These are phyloP conservation scores for Cotesia vestalis DNA, from an alignment of 1,140 invertebrate species.

Conservation along the genomic window DNA sequence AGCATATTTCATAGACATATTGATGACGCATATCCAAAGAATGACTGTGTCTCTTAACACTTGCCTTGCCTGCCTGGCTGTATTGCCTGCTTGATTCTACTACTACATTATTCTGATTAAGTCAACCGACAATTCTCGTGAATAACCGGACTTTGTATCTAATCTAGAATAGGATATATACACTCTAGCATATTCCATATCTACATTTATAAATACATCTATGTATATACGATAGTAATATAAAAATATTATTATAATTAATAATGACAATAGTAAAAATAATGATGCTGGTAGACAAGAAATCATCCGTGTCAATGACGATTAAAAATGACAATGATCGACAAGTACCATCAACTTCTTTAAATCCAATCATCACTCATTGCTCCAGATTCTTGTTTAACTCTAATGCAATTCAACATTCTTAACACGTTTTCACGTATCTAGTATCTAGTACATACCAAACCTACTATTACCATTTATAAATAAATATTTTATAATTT, in stretches of 20 bases:
- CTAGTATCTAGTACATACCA: too few relatives aligned
- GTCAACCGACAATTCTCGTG: conserved; percentile 8
- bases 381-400: too few relatives aligned
- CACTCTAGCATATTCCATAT: not conserved
- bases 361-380: not conserved
- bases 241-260: too few relatives aligned
- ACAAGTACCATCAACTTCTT: conserved; percentile 11
- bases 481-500: too few relatives aligned
- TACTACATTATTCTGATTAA: conserved; percentile 14
- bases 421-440: too few relatives aligned
- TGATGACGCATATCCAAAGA: conserved; percentile 34
- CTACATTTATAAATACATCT: conserved; percentile 8
- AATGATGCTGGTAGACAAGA: not conserved
- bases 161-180: not conserved
- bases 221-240: not conserved
- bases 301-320: conserved; percentile 31
- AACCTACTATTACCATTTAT: too few relatives aligned
- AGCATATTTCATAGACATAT: conserved; percentile 28
- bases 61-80: not conserved
- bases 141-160: conserved; percentile 26
- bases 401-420: too few relatives aligned
- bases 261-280: not conserved
- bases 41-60: not conserved
- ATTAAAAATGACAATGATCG: conserved; percentile 19
- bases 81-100: not conserved